phyloP scores from a whole-genome alignment of 2,797 vertebrate species.

The Gephyroberyx darwinii region DNA sequence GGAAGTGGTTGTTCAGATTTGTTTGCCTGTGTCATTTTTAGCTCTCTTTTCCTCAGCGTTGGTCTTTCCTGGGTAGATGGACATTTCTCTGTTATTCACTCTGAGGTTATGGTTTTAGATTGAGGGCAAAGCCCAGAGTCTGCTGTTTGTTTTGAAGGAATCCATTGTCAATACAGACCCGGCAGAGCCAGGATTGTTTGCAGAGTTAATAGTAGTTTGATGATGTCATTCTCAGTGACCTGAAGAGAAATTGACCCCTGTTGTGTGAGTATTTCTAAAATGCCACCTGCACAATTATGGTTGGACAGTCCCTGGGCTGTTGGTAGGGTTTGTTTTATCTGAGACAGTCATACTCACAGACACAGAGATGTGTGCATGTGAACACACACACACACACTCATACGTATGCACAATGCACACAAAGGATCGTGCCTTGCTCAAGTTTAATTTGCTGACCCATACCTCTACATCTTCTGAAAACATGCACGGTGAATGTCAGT shows the following conservation, averaged over 20 bases:
- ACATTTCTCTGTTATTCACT: constrained; percentile 73
- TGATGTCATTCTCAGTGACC: constrained; percentile 88
- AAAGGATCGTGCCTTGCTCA: constrained; percentile 22
- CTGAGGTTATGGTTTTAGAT: constrained; percentile 83
- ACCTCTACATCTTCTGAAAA: constrained; percentile 60
- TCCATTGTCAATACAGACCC: constrained; percentile 71
- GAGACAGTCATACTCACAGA: background rate
- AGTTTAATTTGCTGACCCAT: constrained; percentile 75
- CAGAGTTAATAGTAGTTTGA: constrained; percentile 85
- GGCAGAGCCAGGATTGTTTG: constrained; percentile 77
- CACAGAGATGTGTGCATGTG: constrained; percentile 6
- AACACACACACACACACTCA: constrained; percentile 8
- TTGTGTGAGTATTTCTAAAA: constrained; percentile 81
- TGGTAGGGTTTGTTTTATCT: constrained; percentile 71
- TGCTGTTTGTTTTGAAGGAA: constrained; percentile 74
- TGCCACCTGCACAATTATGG: constrained; percentile 83
- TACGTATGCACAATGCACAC: constrained; percentile 3
- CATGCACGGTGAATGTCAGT: constrained; percentile 75
- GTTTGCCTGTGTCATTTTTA: constrained; percentile 69
- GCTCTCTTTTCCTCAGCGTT: constrained; percentile 36
- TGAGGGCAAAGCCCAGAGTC: constrained; percentile 80
- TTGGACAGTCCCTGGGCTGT: constrained; percentile 67
- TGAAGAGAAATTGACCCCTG: constrained; percentile 82
- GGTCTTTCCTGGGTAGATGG: constrained; percentile 53
- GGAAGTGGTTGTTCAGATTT: constrained; percentile 51